phyloP scores from a whole-genome alignment of 2,113 vertebrate species.

The Jacana jacana region DNA sequence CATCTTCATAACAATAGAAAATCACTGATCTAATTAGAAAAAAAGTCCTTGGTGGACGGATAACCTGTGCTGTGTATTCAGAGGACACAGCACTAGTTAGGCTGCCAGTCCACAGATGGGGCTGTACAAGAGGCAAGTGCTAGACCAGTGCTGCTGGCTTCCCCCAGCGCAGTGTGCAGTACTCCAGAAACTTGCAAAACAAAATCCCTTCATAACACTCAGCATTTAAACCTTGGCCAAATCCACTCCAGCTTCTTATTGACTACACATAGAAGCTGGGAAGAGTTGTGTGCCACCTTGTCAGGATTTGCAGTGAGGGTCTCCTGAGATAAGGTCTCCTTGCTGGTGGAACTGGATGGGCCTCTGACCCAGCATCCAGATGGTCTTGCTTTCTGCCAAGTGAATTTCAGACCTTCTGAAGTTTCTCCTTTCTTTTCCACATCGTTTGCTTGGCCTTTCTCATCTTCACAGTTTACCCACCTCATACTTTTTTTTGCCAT shows the following conservation, averaged over 20 bases:
- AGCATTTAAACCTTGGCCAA: background rate
- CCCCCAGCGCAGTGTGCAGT: background rate
- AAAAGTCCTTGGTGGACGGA: background rate
- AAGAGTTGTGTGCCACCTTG: background rate
- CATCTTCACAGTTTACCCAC: background rate
- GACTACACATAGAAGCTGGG: accelerated
- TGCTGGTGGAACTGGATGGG: background rate
- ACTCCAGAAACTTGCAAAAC: background rate
- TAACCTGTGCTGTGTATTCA: background rate
- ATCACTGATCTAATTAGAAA: background rate
- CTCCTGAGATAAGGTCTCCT: background rate
- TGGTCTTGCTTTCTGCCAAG: background rate
- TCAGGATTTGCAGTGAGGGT: background rate
- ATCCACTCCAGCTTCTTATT: background rate
- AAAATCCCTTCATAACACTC: background rate
- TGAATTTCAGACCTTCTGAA: background rate
- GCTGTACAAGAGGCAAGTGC: background rate
- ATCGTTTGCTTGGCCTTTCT: background rate
- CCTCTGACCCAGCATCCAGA: background rate
- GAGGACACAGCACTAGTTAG: background rate
- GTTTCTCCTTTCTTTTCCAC: background rate
- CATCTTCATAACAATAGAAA: background rate
- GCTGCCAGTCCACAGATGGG: background rate
- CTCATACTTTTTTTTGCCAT: background rate
- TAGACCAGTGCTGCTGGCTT: background rate